Base-by-base conservation (phyloP, 2,888 invertebrate species). In the Amiota communis region DNA sequence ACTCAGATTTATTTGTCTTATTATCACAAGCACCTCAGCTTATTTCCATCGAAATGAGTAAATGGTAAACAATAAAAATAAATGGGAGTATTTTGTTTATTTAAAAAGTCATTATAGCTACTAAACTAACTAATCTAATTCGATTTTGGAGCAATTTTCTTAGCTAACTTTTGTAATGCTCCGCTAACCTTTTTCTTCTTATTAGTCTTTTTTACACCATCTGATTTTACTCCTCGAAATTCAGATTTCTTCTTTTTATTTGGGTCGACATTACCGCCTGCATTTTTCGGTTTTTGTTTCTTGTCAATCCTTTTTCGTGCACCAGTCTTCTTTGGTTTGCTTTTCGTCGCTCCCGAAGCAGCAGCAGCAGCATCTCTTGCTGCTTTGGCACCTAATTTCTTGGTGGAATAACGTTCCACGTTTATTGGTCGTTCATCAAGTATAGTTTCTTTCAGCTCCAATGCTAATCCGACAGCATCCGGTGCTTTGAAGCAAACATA, bases 371-470 rank as follows among this genome's bases (percentile, higher is more conserved):
- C 79, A 36, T 86, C 87, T 0, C 85, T 80, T 3, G 81, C 79
- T 53, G 78, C 74, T 13, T 87, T 87, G 1, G 87, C 86, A 0
- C 87, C 88, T 17, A 86, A 59, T 74, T 89, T 88, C 8, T 84
- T 87, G 0, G 79, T 74, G 0, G 81, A 79, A 73, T 86, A 90
- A 0, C 87, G 82, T 71, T 89, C 88, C 8, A 90, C 89, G 49
- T 86, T 80, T 15, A 90, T 89, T 6, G 89, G 88, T 36, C 90
- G 83, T 8, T 90, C 89, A 64, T 89, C 88, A 0, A 90, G 77
- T 8, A 89, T 69, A 0, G 89, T 89, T n/a, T 87, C 82, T 51
- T 90, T 88, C 0, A 90, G 78, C 72, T 90, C 89, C 3, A 90
- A 72, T 1, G 89, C 90, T 20, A 90, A 77, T 0, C 86, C 84